Percentiles rank a stretch among this genome's conserved stretches.
Conservation (phyloP, 2,888 invertebrate species). For the Schizotus pectinicornis region DNA sequence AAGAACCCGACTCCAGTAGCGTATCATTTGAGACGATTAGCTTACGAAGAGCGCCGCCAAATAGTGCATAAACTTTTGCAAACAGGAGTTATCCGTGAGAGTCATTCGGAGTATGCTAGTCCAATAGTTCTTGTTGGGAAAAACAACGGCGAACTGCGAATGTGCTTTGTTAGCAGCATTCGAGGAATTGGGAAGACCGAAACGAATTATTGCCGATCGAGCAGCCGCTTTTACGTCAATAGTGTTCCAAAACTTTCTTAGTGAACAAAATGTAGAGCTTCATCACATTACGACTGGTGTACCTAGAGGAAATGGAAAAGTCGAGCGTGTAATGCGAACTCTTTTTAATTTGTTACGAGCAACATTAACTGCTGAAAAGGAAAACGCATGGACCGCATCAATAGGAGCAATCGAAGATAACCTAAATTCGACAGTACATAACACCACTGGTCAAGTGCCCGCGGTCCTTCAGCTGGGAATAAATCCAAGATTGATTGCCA, state of each 20-base stretch:
- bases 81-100: constrained; percentile 34
- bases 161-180: constrained; percentile 22
- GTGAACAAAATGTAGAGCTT: too few species aligned
- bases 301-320: constrained; percentile 11
- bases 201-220: constrained; percentile 8
- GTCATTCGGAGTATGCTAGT: constrained; percentile 35
- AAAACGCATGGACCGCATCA: neutral
- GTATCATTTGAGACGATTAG: constrained; percentile 33
- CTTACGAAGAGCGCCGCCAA: constrained; percentile 30
- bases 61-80: constrained; percentile 31
- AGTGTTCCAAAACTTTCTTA: too few species aligned
- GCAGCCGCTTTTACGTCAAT: constrained; percentile 11
- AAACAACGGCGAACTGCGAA: constrained; percentile 32
- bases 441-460: constrained; percentile 10
- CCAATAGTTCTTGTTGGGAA: constrained; percentile 29
- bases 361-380: constrained; percentile 10
- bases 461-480: constrained; percentile 7
- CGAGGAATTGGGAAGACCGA: constrained; percentile 7
- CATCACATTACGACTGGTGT: constrained; percentile 10
- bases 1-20: constrained; percentile 26
- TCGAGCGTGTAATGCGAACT: constrained; percentile 11
- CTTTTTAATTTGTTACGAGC: constrained; percentile 11
- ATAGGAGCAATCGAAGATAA: neutral
- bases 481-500: constrained; percentile 8
- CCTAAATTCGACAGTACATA: constrained; percentile 10